These are phyloP conservation scores for Listronotus oregonensis DNA, from an alignment of 1,140 invertebrate species.

Conservation along the genomic window DNA sequence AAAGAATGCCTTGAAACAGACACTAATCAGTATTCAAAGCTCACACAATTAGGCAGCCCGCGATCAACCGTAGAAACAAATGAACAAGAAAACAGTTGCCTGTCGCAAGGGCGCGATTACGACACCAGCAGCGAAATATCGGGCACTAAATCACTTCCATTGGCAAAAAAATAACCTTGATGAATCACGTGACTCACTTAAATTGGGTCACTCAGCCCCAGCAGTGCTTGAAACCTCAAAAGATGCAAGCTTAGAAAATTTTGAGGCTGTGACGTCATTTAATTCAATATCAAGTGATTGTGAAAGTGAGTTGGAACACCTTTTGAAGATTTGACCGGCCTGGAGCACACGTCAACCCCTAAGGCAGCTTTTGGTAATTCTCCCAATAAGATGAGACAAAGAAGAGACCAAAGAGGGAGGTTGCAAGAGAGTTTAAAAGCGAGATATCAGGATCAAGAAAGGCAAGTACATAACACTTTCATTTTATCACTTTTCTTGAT, in stretches of 20 bases:
- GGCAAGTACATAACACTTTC: conserved; percentile 30
- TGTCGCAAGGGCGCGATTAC: conserved; percentile 19
- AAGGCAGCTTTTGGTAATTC: conserved; percentile 34
- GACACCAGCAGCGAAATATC: conserved; percentile 30
- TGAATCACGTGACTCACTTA: background rate
- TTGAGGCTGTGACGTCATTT: conserved; percentile 35
- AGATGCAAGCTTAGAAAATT: conserved; percentile 29
- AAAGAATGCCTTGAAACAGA: conserved; percentile 40
- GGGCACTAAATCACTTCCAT: conserved; percentile 27
- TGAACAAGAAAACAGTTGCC: conserved; percentile 33
- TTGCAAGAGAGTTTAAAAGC: conserved; percentile 42
- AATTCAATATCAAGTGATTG: conserved; percentile 49
- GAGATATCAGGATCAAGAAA: conserved; percentile 45
- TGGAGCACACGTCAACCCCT: conserved; percentile 52
- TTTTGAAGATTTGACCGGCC: conserved; percentile 45
- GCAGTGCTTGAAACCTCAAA: conserved; percentile 30
- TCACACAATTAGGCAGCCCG: conserved; percentile 32
- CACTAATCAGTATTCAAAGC: conserved; percentile 51
- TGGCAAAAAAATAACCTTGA: conserved; percentile 4
- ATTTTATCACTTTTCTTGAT: too few species aligned
- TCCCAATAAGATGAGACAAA: conserved; percentile 34
- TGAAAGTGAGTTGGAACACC: conserved; percentile 52
- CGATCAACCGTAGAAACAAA: conserved; percentile 28
- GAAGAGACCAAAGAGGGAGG: conserved; percentile 28
- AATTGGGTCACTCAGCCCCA: conserved; percentile 41